These are phyloP conservation scores for Coryphaenoides rupestris DNA, from an alignment of 2,113 vertebrate species.

Conservation along the genomic window DNA sequence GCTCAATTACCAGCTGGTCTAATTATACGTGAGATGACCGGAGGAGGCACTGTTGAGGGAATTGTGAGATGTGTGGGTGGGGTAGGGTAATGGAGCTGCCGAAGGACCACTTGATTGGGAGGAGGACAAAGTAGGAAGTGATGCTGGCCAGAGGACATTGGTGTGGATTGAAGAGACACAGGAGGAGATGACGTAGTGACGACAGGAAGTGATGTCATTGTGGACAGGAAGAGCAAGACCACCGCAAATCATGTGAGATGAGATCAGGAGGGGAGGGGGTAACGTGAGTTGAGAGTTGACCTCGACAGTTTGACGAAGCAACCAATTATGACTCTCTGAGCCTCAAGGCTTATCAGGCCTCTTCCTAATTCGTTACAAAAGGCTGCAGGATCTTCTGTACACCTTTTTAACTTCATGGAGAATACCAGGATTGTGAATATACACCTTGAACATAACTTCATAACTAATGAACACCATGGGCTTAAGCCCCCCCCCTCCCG, in stretches of 20 bases:
- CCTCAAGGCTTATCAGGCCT: no score
- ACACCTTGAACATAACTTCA: no score
- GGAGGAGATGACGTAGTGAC: no score
- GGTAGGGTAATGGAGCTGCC: not conserved
- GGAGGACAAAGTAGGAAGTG: not conserved
- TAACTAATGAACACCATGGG: no score
- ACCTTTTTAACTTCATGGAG: no score
- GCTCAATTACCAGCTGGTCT: conserved; percentile 44
- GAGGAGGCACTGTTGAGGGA: not conserved
- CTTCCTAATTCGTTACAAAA: not conserved
- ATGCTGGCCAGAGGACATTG: not conserved
- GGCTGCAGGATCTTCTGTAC: not conserved
- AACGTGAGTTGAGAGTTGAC: not conserved
- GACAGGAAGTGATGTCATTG: no score
- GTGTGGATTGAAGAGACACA: not conserved
- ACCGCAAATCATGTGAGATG: not conserved
- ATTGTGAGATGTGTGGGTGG: not conserved
- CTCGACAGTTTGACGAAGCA: not conserved
- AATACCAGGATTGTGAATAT: no score
- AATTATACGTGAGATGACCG: conserved; percentile 34
- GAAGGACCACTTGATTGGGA: not conserved
- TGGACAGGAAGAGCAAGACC: not conserved
- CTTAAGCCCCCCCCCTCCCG: no score
- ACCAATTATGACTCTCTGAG: not conserved
- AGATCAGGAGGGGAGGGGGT: not conserved